Evolutionary conservation across 2,113 vertebrate genomes (phyloP).

Genomic region (Spea multiplicata): DNA sequence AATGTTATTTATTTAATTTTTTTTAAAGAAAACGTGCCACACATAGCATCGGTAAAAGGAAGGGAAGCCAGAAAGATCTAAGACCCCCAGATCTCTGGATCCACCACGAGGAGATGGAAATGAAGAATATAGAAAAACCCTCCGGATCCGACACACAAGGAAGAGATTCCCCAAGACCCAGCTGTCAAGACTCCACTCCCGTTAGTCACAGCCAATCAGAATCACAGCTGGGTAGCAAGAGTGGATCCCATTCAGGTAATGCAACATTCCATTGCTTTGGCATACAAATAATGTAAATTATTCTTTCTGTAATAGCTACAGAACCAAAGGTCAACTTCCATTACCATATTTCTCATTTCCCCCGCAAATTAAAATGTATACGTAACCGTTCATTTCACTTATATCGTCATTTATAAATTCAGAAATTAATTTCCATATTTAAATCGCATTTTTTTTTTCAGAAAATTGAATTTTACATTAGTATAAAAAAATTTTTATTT

Average conservation of each 20-base stretch:
- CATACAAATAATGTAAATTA: no score
- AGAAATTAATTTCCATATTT: no score
- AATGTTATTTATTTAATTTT: neutral
- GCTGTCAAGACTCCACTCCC: constrained; percentile 84
- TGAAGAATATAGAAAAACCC: constrained; percentile 93
- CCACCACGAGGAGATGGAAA: constrained; percentile 95
- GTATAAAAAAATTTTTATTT: no score
- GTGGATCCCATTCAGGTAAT: constrained; percentile 81
- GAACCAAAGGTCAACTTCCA: no score
- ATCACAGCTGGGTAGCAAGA: constrained; percentile 88
- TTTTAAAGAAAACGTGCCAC: constrained; percentile 79
- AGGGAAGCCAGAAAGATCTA: constrained; percentile 91
- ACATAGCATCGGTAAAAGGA: constrained; percentile 82
- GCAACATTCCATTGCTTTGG: no score
- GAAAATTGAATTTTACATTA: no score
- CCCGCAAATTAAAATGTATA: no score
- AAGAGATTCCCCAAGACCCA: constrained; percentile 77
- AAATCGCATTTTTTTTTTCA: no score
- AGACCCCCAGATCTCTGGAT: constrained; percentile 94
- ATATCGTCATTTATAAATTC: no score
- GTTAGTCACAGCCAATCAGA: constrained; percentile 90
- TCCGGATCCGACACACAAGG: constrained; percentile 70
- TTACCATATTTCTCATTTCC: no score
- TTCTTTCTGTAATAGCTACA: no score
- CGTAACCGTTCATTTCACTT: no score